Evolutionary conservation across 2,888 invertebrate species (phyloP).

Genomic region (Cryptocephalus primarius): DNA sequence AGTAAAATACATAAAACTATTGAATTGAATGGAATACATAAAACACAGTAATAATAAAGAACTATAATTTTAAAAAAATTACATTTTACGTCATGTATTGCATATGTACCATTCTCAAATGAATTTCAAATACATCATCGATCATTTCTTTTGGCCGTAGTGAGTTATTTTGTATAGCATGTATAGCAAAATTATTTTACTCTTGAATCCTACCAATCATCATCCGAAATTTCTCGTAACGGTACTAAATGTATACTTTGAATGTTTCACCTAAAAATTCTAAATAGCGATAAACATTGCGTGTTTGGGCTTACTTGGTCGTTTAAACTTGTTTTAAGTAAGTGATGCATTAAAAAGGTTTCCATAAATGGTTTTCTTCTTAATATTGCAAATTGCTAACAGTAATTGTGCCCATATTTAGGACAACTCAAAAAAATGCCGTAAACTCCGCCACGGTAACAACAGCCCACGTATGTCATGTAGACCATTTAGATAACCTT

Average conservation of each 20-base stretch:
- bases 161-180: not conserved
- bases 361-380: not conserved
- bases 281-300: not conserved
- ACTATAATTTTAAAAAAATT: too few species aligned
- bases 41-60: too few species aligned
- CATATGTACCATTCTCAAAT: too few species aligned
- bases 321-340: not conserved
- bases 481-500: not conserved
- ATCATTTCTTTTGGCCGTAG: not conserved
- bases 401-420: not conserved
- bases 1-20: too few species aligned
- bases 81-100: too few species aligned
- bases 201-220: not conserved
- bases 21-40: too few species aligned
- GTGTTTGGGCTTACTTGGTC: conserved; percentile 1
- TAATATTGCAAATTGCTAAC: not conserved
- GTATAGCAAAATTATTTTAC: conserved; percentile 1
- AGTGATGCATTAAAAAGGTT: not conserved
- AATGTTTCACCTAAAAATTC: conserved; percentile 1
- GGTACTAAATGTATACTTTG: conserved; percentile 1
- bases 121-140: not conserved
- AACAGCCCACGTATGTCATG: not conserved
- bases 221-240: not conserved
- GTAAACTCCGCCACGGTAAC: not conserved
- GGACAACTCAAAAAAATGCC: not conserved